Percentiles rank a stretch among this genome's conserved stretches.
phyloP scores from a whole-genome alignment of 2,888 invertebrate genomes.

The Atethmia centrago region DNA sequence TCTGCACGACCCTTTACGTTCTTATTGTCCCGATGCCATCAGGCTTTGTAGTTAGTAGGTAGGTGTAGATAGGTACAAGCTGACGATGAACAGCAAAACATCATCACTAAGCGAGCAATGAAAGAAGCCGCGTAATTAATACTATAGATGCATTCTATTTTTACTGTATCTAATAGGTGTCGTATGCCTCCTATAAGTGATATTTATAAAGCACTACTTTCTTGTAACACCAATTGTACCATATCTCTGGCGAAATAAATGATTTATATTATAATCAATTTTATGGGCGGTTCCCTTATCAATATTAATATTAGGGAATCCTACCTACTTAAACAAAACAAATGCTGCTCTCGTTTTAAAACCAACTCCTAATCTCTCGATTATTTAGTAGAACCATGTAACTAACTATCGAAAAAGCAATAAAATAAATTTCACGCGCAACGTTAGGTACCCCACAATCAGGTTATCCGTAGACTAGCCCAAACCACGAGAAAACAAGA shows the following conservation, averaged over 20 bases:
- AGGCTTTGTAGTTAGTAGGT: background rate
- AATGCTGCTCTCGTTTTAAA: background rate
- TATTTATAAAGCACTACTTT: too few species aligned
- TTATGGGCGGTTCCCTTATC: too few species aligned
- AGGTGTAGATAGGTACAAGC: background rate
- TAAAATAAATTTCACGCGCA: background rate
- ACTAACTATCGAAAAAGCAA: constrained; percentile 7
- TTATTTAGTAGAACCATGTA: background rate
- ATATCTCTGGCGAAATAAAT: too few species aligned
- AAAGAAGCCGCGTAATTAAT: background rate
- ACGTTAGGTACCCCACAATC: too few species aligned
- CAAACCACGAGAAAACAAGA: constrained; percentile 19
- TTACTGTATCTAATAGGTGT: too few species aligned
- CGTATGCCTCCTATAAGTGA: too few species aligned
- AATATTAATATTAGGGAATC: background rate
- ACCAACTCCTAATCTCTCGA: background rate
- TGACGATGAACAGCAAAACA: constrained; percentile 6
- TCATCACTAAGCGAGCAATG: constrained; percentile 1
- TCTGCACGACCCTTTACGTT: too few species aligned
- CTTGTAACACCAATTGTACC: too few species aligned
- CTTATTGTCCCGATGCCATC: constrained; percentile 20
- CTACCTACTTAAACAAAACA: background rate
- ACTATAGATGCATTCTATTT: too few species aligned
- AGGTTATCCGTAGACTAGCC: constrained; percentile 6
- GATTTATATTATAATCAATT: background rate